Conservation (phyloP, 2,888 invertebrate genomes). For the Zygogramma bicolorata region DNA sequence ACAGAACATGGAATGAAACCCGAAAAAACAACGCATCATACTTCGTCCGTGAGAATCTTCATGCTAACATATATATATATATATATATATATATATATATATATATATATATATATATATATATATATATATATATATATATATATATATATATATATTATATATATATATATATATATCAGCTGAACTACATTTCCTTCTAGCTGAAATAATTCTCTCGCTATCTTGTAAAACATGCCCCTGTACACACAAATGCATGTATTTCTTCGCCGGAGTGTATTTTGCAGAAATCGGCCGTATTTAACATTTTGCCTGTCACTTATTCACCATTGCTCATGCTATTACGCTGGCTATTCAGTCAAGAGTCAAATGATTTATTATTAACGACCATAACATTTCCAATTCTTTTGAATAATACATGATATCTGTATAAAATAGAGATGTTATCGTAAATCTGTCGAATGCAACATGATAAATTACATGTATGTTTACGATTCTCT, state of each 20-base stretch:
- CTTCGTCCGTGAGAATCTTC: no score
- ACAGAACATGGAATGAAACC: no score
- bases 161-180: no score
- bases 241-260: background rate
- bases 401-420: constrained; percentile 47
- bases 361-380: constrained; percentile 44
- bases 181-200: no score
- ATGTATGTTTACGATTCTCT: constrained; percentile 38
- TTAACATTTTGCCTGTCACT: background rate
- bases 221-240: no score
- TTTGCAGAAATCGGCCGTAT: constrained; percentile 2
- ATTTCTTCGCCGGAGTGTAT: background rate
- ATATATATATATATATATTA: no score
- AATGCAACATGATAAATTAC: constrained; percentile 41
- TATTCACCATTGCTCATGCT: constrained; percentile 6
- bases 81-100: no score
- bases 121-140: no score
- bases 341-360: constrained; percentile 18
- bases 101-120: no score
- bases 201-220: no score
- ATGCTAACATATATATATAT: no score
- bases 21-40: no score
- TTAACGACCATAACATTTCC: constrained; percentile 35
- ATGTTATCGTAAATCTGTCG: constrained; percentile 47
- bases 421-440: constrained; percentile 36